Evolutionary conservation across 2,888 invertebrate genomes (phyloP), one percentile per base, ranked within the genome.

Genomic region (Prosapia bicincta): DNA sequence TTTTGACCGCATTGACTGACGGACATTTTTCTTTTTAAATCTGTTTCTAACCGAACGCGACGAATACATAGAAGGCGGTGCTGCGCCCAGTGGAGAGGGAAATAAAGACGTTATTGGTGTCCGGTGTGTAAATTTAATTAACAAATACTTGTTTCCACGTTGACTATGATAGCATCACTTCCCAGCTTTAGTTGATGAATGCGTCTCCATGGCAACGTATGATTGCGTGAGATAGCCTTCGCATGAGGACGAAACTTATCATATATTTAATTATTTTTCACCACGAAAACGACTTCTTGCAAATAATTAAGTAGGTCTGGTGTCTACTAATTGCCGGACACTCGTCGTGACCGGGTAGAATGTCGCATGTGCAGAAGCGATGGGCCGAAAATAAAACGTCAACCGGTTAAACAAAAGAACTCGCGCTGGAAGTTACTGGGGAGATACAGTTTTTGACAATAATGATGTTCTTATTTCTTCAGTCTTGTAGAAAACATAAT

Each of bases 71-170:
- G n/a, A n/a, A n/a, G n/a, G n/a, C n/a, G n/a, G n/a, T n/a, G n/a
- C n/a, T n/a, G n/a, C n/a, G n/a, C n/a, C n/a, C n/a, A n/a, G n/a
- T n/a, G n/a, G n/a, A 9, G 54, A 20, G 74, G 54, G 74, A n/a
- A 69, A 69, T 74, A 74, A 54, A 69, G 69, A 74, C 74, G 69
- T 74, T 74, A 74, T 74, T 74, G 74, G 30, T 15, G 66, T 30
- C 74, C 26, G 26, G 69, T 69, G 54, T 26, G 74, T 74, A 74
- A 74, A 74, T 74, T 74, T 74, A 74, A 74, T 74, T 74, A 74
- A 74, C 74, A 69, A 74, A 74, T 69, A 74, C 74, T 69, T 30
- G 69, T 65, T 69, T 71, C 25, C 28, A 20, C 54, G n/a, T 54
- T 54, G 54, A n/a, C 54, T 54, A 54, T 54, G 54, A 54, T 54